Evolutionary conservation across 2,888 invertebrate genomes (phyloP).

Genomic region (Ceriagrion tenellum): DNA sequence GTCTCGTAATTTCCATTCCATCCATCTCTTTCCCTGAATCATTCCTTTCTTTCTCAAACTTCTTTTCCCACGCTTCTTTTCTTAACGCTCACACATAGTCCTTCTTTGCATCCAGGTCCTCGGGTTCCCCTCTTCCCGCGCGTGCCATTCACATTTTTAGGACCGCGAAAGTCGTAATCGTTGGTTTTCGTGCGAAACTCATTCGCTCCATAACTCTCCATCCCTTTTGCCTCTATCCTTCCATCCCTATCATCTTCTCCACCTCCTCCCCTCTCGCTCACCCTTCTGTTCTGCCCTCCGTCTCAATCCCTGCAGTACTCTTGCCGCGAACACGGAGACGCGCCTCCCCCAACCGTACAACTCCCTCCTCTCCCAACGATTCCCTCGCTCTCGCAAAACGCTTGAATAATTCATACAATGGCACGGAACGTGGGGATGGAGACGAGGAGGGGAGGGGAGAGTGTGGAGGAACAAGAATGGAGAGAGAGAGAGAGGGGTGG

Average conservation of each 20-base stretch:
- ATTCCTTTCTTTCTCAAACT: background rate
- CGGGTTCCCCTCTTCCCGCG: background rate
- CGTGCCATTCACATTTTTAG: constrained; percentile 1
- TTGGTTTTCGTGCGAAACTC: constrained; percentile 16
- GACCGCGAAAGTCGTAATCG: background rate
- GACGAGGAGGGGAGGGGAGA: background rate
- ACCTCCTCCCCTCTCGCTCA: background rate
- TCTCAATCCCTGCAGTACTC: constrained; percentile 40
- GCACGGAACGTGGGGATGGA: background rate
- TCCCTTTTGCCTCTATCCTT: background rate
- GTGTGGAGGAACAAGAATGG: background rate
- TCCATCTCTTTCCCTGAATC: background rate
- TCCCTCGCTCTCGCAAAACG: constrained; percentile 25
- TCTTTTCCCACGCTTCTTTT: background rate
- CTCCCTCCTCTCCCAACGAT: background rate
- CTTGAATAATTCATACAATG: constrained; percentile 47
- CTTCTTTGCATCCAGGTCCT: background rate
- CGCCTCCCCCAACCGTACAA: background rate
- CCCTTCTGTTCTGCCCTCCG: no score
- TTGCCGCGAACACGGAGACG: background rate
- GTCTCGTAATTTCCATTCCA: background rate
- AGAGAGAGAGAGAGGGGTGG: background rate
- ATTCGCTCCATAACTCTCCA: background rate
- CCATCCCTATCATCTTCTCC: no score
- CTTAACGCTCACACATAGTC: background rate